A percentile compares a stretch with the other conserved stretches of the same genome.
Evolutionary conservation across 2,888 invertebrate species (phyloP).

Genomic region (Strigamia maritima): DNA sequence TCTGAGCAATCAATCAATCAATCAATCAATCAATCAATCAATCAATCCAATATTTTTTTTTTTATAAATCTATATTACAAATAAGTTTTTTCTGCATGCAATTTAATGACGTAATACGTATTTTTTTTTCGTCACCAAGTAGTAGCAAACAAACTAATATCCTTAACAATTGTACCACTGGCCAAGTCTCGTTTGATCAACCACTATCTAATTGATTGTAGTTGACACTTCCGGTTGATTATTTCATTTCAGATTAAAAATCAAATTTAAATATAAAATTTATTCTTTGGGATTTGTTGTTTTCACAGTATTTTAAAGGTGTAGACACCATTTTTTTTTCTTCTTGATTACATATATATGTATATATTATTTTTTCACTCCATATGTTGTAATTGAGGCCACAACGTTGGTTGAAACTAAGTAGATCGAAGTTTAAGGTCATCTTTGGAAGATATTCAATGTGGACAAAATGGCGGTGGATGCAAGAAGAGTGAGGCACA

Average conservation of each 20-base stretch:
- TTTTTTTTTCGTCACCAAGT: constrained; percentile 23
- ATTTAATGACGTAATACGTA: constrained; percentile 15
- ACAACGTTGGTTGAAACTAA: background rate
- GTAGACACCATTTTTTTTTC: background rate
- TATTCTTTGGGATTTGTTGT: background rate
- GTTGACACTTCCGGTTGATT: background rate
- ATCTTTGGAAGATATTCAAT: constrained; percentile 11
- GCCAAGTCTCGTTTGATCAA: background rate
- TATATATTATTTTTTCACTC: background rate
- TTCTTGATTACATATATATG: background rate
- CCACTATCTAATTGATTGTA: background rate
- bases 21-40: constrained; percentile 2
- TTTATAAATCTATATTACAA: constrained; percentile 10
- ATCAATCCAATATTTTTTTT: background rate
- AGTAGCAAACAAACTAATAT: constrained; percentile 12
- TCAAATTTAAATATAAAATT: background rate
- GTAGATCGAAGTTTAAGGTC: background rate
- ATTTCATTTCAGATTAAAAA: background rate
- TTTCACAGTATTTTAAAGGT: background rate
- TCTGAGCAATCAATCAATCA: constrained; percentile 15
- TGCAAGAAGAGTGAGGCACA: constrained; percentile 2
- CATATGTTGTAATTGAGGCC: background rate
- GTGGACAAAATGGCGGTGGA: constrained; percentile 1
- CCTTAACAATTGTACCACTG: background rate
- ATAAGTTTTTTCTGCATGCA: constrained; percentile 11